These are phyloP conservation scores for Neodiprion fabricii DNA, from an alignment of 1,140 invertebrate genomes.

Conservation along the genomic window DNA sequence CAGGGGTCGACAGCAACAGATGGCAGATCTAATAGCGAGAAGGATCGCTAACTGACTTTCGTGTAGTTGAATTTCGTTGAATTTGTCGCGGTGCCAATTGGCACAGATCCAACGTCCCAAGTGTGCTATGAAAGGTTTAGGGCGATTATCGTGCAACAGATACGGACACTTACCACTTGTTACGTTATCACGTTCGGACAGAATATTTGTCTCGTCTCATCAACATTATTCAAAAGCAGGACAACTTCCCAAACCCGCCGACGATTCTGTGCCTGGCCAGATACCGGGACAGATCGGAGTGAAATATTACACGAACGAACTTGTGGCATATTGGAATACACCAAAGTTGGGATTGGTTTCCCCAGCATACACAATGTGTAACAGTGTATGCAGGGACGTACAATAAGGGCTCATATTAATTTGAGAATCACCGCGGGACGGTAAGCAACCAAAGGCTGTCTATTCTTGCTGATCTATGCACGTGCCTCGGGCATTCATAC, in stretches of 20 bases:
- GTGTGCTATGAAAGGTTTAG: slow-evolving; percentile 42
- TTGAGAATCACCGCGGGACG: neutral
- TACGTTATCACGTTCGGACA: slow-evolving; percentile 28
- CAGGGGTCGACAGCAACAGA: neutral
- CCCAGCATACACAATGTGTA: neutral
- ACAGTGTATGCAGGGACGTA: too few species aligned
- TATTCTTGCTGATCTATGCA: too few species aligned
- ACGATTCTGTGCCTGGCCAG: neutral
- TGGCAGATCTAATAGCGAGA: neutral
- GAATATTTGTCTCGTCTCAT: neutral
- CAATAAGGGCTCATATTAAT: neutral
- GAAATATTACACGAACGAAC: slow-evolving; percentile 1
- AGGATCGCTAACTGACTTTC: neutral
- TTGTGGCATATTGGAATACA: neutral
- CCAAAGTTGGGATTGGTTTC: neutral
- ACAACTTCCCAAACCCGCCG: neutral
- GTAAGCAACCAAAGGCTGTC: too few species aligned
- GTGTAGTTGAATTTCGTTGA: slow-evolving; percentile 31
- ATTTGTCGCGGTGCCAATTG: slow-evolving; percentile 43
- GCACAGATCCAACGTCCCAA: slow-evolving; percentile 41
- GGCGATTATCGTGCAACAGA: slow-evolving; percentile 44
- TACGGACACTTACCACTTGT: slow-evolving; percentile 41
- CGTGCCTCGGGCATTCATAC: too few species aligned
- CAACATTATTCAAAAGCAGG: neutral
- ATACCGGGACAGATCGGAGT: neutral